Evolutionary conservation across 2,797 vertebrate species (phyloP).

Genomic region (Pipistrellus kuhlii): DNA sequence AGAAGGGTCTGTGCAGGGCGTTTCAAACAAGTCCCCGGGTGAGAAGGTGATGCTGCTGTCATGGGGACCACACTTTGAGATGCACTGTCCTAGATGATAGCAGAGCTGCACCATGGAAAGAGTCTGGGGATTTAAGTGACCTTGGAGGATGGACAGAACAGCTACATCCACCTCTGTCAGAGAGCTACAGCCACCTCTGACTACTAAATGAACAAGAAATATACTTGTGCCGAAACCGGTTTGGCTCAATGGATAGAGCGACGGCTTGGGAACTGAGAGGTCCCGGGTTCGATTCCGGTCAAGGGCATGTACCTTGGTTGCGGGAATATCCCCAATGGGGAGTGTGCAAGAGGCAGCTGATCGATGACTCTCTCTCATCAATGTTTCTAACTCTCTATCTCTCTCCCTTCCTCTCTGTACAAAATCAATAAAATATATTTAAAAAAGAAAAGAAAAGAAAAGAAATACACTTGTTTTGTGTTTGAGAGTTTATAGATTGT

Average conservation of each 20-base stretch:
- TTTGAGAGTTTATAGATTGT: conserved; percentile 21
- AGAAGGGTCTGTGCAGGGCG: neutral
- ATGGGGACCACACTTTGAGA: neutral
- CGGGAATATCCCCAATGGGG: too few species aligned
- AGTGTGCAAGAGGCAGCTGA: too few species aligned
- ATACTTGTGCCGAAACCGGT: too few species aligned
- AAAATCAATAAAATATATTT: too few species aligned
- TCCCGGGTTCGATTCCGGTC: too few species aligned
- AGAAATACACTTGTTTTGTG: neutral
- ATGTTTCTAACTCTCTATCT: too few species aligned
- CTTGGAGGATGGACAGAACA: neutral
- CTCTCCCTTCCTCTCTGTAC: too few species aligned
- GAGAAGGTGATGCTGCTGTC: neutral
- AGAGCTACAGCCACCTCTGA: neutral
- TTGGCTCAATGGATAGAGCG: too few species aligned
- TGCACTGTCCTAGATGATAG: neutral
- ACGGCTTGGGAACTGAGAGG: too few species aligned
- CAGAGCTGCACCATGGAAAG: neutral
- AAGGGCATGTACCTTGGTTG: too few species aligned
- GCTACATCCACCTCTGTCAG: neutral
- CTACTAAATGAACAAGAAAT: conserved; percentile 2
- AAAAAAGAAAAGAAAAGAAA: too few species aligned
- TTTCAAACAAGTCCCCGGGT: neutral
- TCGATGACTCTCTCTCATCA: too few species aligned
- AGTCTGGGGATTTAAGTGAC: neutral